phyloP scores from a whole-genome alignment of 2,797 vertebrate species.

The Silurus lanzhouensis region DNA sequence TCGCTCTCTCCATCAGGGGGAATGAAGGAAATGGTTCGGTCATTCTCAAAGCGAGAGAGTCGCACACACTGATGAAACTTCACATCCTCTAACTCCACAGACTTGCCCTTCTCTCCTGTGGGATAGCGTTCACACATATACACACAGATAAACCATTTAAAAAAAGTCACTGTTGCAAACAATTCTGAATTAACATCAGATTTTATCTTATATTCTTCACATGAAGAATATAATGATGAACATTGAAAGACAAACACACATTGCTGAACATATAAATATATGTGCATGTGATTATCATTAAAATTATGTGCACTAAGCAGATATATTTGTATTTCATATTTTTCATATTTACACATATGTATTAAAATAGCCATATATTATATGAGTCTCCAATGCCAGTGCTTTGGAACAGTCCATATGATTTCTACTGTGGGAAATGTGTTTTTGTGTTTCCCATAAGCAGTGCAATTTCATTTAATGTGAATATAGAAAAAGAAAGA shows the following conservation, averaged over 20 bases:
- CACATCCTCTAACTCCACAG: slow-evolving; percentile 82
- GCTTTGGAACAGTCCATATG: no score
- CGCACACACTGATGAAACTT: slow-evolving; percentile 86
- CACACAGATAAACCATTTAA: neutral
- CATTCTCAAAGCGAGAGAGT: slow-evolving; percentile 82
- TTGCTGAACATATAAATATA: neutral
- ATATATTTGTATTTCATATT: no score
- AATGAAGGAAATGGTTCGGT: slow-evolving; percentile 84
- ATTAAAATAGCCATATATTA: no score
- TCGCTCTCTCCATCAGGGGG: slow-evolving; percentile 82
- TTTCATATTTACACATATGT: no score
- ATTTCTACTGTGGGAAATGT: no score
- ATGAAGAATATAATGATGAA: neutral
- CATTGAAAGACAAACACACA: neutral
- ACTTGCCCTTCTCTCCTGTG: slow-evolving; percentile 80
- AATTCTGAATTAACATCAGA: no score
- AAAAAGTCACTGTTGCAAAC: neutral
- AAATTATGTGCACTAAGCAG: no score
- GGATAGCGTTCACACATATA: slow-evolving; percentile 6
- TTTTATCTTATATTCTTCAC: no score
- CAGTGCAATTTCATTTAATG: no score
- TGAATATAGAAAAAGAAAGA: no score
- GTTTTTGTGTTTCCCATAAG: no score
- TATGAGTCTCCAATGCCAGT: no score
- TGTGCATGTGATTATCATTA: neutral